Evolutionary conservation across 2,888 invertebrate species (phyloP), one percentile per base, ranked within the genome.

Genomic region (Anticlea derivata): DNA sequence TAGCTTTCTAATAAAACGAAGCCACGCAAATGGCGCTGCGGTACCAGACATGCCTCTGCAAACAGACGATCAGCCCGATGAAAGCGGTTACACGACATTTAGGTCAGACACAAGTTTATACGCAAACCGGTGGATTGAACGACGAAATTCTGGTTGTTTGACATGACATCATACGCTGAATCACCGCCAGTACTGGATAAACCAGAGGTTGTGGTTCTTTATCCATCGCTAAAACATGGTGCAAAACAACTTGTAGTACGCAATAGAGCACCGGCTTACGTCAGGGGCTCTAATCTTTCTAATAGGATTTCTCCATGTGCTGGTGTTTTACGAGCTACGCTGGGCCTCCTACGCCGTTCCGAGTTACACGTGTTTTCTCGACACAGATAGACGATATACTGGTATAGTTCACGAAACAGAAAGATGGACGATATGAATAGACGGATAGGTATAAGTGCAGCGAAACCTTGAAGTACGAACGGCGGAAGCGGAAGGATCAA

Each of bases 1-100:
- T 70, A 77, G 80, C 87, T 88, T 88, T 88, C 88, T 88, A 87
- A 85, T 84, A 73, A 78, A 71, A 80, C 80, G 75, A 75, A 70
- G 51, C 46, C 37, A 52, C 63, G 62, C 61, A 45, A 40, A 26
- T 24, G 49, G 41, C 52, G 30, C 34, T 29, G 39, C 53, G 17
- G 43, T 39, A 40, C 40, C 33, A 22, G 38, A 37, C 22, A 23
- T 27, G 44, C 48, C 50, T 55, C 49, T 49, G 43, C 49, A 55
- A 44, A 30, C 41, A 38, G 35, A 50, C 55, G 48, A 52, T 53
- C 55, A 50, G 56, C 66, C 63, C 63, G 47, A 58, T 30, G 51
- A 52, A 47, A 47, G 40, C 41, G 46, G 33, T 33, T n/a, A 13
- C 26, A 17, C 31, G 13, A 31, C 31, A 46, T 41, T 41, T 44